These are phyloP conservation scores for Margarornis squamiger DNA, from an alignment of 2,797 vertebrate genomes.

Conservation along the genomic window DNA sequence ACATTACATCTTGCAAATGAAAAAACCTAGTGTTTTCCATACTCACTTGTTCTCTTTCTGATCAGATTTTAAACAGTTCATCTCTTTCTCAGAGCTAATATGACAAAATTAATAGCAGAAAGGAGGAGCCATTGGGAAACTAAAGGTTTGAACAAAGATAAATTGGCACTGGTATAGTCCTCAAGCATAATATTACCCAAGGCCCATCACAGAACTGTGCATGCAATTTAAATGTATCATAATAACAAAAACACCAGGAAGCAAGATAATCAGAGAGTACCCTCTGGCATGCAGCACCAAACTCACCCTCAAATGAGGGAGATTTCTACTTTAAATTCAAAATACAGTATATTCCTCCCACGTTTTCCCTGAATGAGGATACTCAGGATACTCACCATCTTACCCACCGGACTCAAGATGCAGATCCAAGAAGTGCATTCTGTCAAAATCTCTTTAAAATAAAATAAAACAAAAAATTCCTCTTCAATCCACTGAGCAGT, in stretches of 20 bases:
- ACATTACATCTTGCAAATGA: background rate
- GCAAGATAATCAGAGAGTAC: background rate
- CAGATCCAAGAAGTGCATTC: background rate
- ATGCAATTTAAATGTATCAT: background rate
- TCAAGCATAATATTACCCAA: background rate
- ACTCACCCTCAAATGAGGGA: background rate
- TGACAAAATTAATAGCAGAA: background rate
- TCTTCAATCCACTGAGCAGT: background rate
- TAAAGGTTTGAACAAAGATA: background rate
- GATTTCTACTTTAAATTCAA: background rate
- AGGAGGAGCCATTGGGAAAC: background rate
- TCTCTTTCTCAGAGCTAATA: background rate
- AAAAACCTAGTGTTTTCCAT: background rate
- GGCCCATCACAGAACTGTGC: background rate
- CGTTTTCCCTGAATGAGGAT: background rate
- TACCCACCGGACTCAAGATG: background rate
- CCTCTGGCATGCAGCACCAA: background rate
- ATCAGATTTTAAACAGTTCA: background rate
- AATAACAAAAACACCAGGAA: background rate
- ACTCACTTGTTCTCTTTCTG: background rate
- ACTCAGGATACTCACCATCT: background rate
- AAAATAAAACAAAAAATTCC: background rate
- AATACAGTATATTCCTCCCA: background rate
- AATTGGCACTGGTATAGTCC: background rate
- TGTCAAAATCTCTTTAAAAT: background rate